phyloP scores from a whole-genome alignment of 2,888 invertebrate genomes.

The Pyralis farinalis region DNA sequence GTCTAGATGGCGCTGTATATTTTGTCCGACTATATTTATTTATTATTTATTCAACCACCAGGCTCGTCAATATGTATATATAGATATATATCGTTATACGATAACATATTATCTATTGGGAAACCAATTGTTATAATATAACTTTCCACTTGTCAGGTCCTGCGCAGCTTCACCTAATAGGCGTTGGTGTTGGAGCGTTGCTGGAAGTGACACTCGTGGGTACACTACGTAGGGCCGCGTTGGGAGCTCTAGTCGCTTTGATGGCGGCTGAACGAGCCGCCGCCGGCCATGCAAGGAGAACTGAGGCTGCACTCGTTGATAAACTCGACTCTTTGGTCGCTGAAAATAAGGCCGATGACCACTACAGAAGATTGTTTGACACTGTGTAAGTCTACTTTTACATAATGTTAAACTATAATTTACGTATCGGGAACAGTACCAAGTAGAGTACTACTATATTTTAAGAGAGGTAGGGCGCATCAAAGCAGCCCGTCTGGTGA shows the following conservation, averaged over 20 bases:
- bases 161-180: slow-evolving; percentile 93
- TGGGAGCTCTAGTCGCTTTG: slow-evolving; percentile 96
- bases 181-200: slow-evolving; percentile 96
- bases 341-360: slow-evolving; percentile 96
- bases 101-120: too few species aligned
- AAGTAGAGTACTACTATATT: too few species aligned
- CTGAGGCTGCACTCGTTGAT: slow-evolving; percentile 96
- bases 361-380: slow-evolving; percentile 95
- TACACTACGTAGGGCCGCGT: slow-evolving; percentile 92
- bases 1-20: too few species aligned
- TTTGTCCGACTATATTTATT: too few species aligned
- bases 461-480: too few species aligned
- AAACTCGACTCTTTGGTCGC: slow-evolving; percentile 95
- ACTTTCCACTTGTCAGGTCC: slow-evolving; percentile 77
- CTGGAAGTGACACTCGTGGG: slow-evolving; percentile 96
- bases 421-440: too few species aligned
- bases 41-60: too few species aligned
- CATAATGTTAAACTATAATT: too few species aligned
- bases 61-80: too few species aligned
- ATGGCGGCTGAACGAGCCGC: slow-evolving; percentile 94
- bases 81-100: too few species aligned
- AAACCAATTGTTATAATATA: too few species aligned
- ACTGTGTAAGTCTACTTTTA: slow-evolving; percentile 90
- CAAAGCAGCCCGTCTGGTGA: too few species aligned
- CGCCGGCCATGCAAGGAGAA: slow-evolving; percentile 92